These are phyloP conservation scores for Takifugu rubripes DNA, from an alignment of 2,797 vertebrate genomes.

Conservation along the genomic window DNA sequence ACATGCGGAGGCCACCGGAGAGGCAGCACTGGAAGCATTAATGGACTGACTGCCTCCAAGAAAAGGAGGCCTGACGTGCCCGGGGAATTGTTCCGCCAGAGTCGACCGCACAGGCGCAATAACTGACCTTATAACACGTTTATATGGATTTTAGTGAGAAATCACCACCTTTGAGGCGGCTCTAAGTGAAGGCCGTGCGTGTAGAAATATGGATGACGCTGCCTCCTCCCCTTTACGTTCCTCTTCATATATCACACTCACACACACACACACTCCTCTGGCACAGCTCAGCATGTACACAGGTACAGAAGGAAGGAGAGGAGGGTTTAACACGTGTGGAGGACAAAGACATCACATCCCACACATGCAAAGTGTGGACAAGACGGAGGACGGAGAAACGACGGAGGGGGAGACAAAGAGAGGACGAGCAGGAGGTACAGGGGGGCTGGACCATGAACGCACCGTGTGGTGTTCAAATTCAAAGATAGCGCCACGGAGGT, in stretches of 20 bases:
- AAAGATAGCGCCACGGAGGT: too few species aligned
- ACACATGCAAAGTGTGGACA: slow-evolving; percentile 46
- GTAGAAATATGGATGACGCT: slow-evolving; percentile 37
- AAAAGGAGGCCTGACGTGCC: slow-evolving; percentile 64
- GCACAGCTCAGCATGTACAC: slow-evolving; percentile 30
- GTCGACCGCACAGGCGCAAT: slow-evolving; percentile 37
- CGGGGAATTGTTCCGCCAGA: slow-evolving; percentile 52
- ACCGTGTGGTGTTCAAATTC: too few species aligned
- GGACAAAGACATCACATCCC: slow-evolving; percentile 51
- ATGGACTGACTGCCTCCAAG: slow-evolving; percentile 66
- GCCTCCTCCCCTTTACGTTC: slow-evolving; percentile 13
- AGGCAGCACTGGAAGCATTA: slow-evolving; percentile 68
- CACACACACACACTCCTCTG: slow-evolving; percentile 20
- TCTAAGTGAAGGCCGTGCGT: slow-evolving; percentile 38
- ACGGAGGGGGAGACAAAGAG: slow-evolving; percentile 48
- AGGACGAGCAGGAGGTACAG: slow-evolving; percentile 17
- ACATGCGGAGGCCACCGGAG: slow-evolving; percentile 64
- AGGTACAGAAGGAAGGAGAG: slow-evolving; percentile 29
- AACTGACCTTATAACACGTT: slow-evolving; percentile 56
- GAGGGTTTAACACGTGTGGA: slow-evolving; percentile 9
- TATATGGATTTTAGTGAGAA: slow-evolving; percentile 66
- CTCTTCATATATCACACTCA: slow-evolving; percentile 43
- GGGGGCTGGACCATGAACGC: too few species aligned
- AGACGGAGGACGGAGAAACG: slow-evolving; percentile 62
- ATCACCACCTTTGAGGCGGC: slow-evolving; percentile 64